Conservation (phyloP, 1,140 invertebrate genomes). For the Drosophila erecta region DNA sequence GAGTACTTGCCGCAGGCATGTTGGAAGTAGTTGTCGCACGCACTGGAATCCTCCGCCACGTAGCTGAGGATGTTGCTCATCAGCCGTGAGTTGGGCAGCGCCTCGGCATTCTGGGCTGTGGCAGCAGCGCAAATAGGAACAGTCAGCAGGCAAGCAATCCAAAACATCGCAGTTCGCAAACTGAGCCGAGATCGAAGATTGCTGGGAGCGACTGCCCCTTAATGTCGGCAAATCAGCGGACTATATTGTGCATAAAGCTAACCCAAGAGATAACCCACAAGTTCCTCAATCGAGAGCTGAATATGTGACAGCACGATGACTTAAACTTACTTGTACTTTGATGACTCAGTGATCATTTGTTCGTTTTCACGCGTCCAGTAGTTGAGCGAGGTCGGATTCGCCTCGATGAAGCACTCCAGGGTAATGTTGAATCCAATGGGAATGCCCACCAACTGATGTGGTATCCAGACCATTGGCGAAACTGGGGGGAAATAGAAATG, state of each 20-base stretch:
- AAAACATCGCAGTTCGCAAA: conserved; percentile 14
- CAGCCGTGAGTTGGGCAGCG: conserved; percentile 23
- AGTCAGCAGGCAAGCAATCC: conserved; percentile 13
- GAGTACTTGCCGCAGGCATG: conserved; percentile 77
- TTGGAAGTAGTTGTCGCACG: conserved; percentile 64
- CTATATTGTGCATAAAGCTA: neutral
- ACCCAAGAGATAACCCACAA: neutral
- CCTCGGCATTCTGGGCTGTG: neutral
- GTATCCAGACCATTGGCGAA: conserved; percentile 92
- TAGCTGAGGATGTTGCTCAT: conserved; percentile 52
- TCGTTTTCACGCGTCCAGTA: conserved; percentile 95
- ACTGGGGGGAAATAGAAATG: conserved; percentile 86
- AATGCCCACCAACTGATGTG: conserved; percentile 94
- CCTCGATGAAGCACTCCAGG: conserved; percentile 95
- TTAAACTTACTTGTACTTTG: conserved; percentile 89
- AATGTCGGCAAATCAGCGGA: neutral
- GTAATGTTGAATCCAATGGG: conserved; percentile 92
- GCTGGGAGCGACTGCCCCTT: neutral
- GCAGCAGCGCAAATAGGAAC: neutral
- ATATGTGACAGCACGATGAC: no score
- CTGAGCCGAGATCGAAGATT: conserved; percentile 15
- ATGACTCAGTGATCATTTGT: conserved; percentile 94
- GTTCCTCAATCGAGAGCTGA: neutral
- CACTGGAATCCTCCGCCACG: conserved; percentile 34
- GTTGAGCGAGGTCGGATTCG: conserved; percentile 95